A percentile compares a stretch with the other conserved stretches of the same genome.
Evolutionary conservation across 2,113 vertebrate genomes (phyloP).

Genomic region (Poicephalus gulielmi): DNA sequence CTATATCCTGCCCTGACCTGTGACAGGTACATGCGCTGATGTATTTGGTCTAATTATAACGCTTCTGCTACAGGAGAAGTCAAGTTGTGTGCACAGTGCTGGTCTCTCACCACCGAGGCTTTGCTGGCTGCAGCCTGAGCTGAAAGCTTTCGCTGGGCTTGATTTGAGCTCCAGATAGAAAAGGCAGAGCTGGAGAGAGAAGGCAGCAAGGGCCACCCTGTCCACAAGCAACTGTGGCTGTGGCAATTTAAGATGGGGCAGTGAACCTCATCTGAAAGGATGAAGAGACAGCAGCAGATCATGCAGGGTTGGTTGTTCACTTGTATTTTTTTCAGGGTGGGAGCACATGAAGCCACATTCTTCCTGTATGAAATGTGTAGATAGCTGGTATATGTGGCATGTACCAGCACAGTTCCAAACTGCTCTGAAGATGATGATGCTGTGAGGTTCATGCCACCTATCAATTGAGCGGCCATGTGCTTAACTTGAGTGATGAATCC

Average conservation of each 20-base stretch:
- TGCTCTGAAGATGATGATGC: rapidly evolving
- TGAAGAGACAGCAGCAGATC: not conserved
- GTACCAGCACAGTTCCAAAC: not conserved
- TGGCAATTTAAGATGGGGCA: no score
- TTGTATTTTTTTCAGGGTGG: not conserved
- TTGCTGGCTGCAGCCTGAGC: not conserved
- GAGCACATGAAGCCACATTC: not conserved
- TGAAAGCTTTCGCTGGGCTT: not conserved
- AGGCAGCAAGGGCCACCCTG: not conserved
- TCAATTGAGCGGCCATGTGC: not conserved
- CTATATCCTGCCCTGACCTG: not conserved
- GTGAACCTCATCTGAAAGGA: not conserved
- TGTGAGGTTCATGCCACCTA: not conserved
- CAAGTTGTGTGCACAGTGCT: not conserved
- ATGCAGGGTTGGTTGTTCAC: not conserved
- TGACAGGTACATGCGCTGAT: not conserved
- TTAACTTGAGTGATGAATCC: not conserved
- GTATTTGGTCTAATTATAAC: not conserved
- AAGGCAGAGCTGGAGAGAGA: not conserved
- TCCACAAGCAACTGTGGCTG: not conserved
- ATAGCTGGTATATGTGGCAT: not conserved
- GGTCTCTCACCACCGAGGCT: not conserved
- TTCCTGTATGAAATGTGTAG: not conserved
- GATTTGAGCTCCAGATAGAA: not conserved
- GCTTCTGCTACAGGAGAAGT: not conserved